phyloP scores from a whole-genome alignment of 2,113 vertebrate species.

The Carassius carassius region DNA sequence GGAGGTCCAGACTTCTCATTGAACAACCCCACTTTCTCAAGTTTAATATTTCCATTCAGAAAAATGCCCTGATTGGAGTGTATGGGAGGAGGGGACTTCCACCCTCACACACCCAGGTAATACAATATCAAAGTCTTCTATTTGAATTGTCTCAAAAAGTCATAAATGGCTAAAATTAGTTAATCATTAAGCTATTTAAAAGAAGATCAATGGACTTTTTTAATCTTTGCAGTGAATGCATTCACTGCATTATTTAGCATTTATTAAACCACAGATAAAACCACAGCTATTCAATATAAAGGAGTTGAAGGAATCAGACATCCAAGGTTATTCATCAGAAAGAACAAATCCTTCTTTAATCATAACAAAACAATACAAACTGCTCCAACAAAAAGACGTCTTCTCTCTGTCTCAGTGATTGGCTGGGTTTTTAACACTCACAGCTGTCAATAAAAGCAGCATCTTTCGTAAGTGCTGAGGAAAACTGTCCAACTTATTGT shows the following conservation, averaged over 20 bases:
- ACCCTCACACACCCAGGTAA: constrained; percentile 96
- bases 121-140: neutral
- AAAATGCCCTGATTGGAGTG: constrained; percentile 94
- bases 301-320: constrained; percentile 59
- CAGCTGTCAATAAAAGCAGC: constrained; percentile 80
- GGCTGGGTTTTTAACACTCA: constrained; percentile 73
- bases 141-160: neutral
- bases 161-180: neutral
- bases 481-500: constrained; percentile 74
- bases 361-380: constrained; percentile 55
- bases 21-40: constrained; percentile 94
- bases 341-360: constrained; percentile 57
- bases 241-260: neutral
- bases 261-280: constrained; percentile 21
- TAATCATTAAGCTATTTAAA: neutral
- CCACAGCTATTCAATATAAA: constrained; percentile 52
- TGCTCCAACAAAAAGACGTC: constrained; percentile 53
- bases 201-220: neutral
- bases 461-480: constrained; percentile 75
- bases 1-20: constrained; percentile 91
- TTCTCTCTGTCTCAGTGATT: constrained; percentile 73
- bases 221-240: neutral
- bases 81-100: constrained; percentile 95
- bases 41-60: constrained; percentile 99
- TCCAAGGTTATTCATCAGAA: constrained; percentile 59